Base-by-base conservation (phyloP, 2,113 vertebrate species). In the Sander lucioperca region DNA sequence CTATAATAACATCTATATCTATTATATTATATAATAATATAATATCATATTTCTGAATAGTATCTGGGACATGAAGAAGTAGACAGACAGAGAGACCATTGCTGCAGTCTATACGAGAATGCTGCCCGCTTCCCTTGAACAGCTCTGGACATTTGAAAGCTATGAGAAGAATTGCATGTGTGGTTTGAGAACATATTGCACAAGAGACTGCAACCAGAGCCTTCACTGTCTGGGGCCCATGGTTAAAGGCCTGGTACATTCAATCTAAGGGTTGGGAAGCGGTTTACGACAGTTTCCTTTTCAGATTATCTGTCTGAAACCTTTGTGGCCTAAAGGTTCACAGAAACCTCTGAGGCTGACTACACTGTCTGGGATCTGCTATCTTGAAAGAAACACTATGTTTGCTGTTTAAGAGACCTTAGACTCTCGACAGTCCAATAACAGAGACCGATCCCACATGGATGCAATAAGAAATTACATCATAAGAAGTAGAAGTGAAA, bases 231-330 rank as follows among this genome's bases (percentile, higher is more conserved):
- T 89, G 86, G 74, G 59, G 75, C 73, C 68, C 6, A 0, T 54
- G 43, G 81, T 88, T 85, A 73, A 84, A 86, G 51, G 43, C 58
- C 68, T 33, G 27, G 36, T 77, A 23, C 30, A 66, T 86, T 74
- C 79, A 82, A 61, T 88, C 65, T 53, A 50, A 77, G 78, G 63
- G 64, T 70, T 14, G 68, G 90, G 78, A 69, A 72, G 80, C 5
- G 86, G 81, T 92, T 91, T 92, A 94, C 66, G 16, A 85, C 86
- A 83, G 92, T 85, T 94, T 94, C 90, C 93, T 88, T 89, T 93
- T 82, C 63, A 94, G 91, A 94, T 93, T 87, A 93, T 91, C 81
- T 76, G 91, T 94, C 92, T 92, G 90, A 88, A 90, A 92, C 85
- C 89, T 90, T 84, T 76, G 81, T 88, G 87, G 87, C 86, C 90